phyloP scores from a whole-genome alignment of 2,113 vertebrate species.

The Peucedramus taeniatus region DNA sequence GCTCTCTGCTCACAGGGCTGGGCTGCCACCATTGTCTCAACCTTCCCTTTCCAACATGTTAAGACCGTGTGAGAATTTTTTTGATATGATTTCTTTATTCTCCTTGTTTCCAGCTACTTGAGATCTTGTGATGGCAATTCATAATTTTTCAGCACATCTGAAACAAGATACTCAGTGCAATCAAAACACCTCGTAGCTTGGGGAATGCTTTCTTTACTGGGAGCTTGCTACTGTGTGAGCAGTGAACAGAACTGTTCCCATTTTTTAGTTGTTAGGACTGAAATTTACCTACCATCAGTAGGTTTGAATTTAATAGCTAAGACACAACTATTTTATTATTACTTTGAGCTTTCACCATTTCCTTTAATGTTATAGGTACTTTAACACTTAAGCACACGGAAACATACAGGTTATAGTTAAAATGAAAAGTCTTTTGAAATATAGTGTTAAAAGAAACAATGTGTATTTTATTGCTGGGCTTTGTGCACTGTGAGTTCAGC shows the following conservation, averaged over 20 bases:
- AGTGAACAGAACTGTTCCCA: background rate
- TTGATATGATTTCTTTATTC: background rate
- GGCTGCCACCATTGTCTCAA: background rate
- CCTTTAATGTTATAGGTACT: background rate
- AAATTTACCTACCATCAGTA: background rate
- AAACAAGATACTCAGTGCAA: background rate
- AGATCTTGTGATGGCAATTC: background rate
- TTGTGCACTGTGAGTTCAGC: background rate
- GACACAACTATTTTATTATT: background rate
- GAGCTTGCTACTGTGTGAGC: background rate
- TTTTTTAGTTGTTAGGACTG: background rate
- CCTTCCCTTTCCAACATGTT: background rate
- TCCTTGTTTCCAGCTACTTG: background rate
- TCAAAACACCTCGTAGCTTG: background rate
- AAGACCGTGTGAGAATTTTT: background rate
- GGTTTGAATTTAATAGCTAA: background rate
- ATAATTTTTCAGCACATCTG: background rate
- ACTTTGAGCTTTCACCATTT: background rate
- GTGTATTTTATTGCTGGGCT: background rate
- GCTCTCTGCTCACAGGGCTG: background rate
- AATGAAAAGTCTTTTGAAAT: background rate
- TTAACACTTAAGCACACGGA: background rate
- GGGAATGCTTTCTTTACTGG: background rate
- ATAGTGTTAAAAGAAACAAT: background rate
- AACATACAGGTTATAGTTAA: background rate